These are phyloP conservation scores for Melieria picta DNA, from an alignment of 2,888 invertebrate genomes.

Conservation along the genomic window DNA sequence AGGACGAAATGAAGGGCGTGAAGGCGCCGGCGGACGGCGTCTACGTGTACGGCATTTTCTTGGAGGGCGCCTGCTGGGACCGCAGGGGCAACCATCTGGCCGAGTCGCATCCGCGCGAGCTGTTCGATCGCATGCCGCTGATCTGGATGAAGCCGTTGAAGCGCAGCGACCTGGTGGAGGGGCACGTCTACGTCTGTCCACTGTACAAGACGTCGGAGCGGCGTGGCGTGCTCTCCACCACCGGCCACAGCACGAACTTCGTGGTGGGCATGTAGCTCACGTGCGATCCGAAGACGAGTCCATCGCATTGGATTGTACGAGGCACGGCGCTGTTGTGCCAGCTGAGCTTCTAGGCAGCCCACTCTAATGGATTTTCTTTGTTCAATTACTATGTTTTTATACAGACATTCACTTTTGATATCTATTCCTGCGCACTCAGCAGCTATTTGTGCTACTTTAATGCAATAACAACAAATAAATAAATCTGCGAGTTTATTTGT, in stretches of 20 bases:
- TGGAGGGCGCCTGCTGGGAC: slow-evolving; percentile 94
- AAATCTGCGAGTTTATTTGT: too few relatives aligned
- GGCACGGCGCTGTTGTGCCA: slow-evolving; percentile 91
- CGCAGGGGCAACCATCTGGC: slow-evolving; percentile 72
- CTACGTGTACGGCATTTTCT: slow-evolving; percentile 79
- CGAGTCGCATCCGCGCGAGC: slow-evolving; percentile 84
- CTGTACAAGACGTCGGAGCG: slow-evolving; percentile 92
- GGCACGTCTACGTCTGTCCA: slow-evolving; percentile 80
- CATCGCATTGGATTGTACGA: slow-evolving; percentile 88
- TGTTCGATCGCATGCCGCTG: slow-evolving; percentile 83
- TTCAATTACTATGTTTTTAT: too few relatives aligned
- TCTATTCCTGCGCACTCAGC: too few relatives aligned
- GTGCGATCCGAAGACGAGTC: slow-evolving; percentile 70
- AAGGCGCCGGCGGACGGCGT: slow-evolving; percentile 76
- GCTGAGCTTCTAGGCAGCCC: slow-evolving; percentile 68
- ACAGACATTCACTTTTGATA: too few relatives aligned
- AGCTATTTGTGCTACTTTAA: too few relatives aligned
- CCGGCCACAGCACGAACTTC: slow-evolving; percentile 95
- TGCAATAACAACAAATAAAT: too few relatives aligned
- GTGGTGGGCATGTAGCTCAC: slow-evolving; percentile 84
- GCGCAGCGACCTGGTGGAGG: slow-evolving; percentile 73
- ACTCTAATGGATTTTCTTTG: too few relatives aligned
- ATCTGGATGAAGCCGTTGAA: slow-evolving; percentile 86
- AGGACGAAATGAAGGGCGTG: slow-evolving; percentile 54
- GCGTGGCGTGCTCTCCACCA: slow-evolving; percentile 87